Percentiles rank a stretch among this genome's conserved stretches.
Conservation (phyloP, 2,888 invertebrate species). For the Chymomyza amoena region DNA sequence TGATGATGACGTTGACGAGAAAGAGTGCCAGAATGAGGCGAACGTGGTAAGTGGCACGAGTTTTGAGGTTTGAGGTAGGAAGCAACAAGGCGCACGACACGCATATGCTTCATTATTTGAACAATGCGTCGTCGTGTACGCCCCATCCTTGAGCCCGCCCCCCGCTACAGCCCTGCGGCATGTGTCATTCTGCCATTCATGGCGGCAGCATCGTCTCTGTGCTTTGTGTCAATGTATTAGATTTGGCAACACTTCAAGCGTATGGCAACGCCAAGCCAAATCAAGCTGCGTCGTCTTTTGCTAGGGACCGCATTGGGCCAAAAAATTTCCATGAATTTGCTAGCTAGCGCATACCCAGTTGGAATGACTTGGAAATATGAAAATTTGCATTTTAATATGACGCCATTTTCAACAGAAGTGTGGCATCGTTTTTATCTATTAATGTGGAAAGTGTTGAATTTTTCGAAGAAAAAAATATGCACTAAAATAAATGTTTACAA, state of each 20-base stretch:
- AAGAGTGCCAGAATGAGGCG: neutral
- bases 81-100: neutral
- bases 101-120: conserved; percentile 34
- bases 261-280: neutral
- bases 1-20: neutral
- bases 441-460: too few relatives aligned
- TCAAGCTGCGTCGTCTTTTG: too few relatives aligned
- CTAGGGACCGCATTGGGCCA: neutral
- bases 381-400: neutral
- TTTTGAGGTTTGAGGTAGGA: too few relatives aligned
- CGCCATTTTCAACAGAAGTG: neutral
- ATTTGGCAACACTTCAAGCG: neutral
- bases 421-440: too few relatives aligned
- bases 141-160: neutral
- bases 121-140: conserved; percentile 14
- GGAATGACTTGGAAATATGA: too few relatives aligned
- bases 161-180: neutral
- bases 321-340: neutral
- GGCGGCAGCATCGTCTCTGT: neutral
- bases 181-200: neutral
- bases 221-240: neutral
- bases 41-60: neutral
- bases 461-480: too few relatives aligned
- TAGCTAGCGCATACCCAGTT: neutral
- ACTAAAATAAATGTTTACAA: too few relatives aligned